phyloP scores from a whole-genome alignment of 2,113 vertebrate genomes.

The Pampusana beccarii region DNA sequence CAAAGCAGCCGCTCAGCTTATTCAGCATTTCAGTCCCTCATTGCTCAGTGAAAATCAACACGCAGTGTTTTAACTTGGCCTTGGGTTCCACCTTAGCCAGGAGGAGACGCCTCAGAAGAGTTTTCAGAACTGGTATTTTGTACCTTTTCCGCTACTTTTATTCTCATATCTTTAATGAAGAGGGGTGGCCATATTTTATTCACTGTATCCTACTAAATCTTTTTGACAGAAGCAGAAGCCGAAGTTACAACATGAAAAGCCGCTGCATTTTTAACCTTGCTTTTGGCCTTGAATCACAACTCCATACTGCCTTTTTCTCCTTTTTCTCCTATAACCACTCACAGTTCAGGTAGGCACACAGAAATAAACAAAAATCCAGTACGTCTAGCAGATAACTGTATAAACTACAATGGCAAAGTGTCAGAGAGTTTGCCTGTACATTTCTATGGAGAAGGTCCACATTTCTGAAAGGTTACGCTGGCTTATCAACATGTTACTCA shows the following conservation, averaged over 20 bases:
- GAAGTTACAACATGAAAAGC: background rate
- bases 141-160: background rate
- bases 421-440: background rate
- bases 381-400: background rate
- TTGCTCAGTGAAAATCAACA: background rate
- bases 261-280: background rate
- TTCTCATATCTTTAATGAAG: background rate
- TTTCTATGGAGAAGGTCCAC: background rate
- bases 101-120: background rate
- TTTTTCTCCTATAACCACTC: background rate
- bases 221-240: background rate
- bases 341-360: background rate
- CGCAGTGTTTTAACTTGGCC: background rate
- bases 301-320: background rate
- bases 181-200: background rate
- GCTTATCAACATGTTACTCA: background rate
- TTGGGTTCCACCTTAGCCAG: background rate
- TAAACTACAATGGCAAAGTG: background rate
- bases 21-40: background rate
- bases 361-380: background rate
- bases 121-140: background rate
- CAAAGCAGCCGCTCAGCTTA: background rate
- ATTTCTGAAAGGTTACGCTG: background rate
- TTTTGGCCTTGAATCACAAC: background rate
- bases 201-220: background rate